A percentile compares a stretch with the other conserved stretches of the same genome.
Evolutionary conservation across 1,140 invertebrate genomes (phyloP).

Genomic region (Diuraphis noxia): DNA sequence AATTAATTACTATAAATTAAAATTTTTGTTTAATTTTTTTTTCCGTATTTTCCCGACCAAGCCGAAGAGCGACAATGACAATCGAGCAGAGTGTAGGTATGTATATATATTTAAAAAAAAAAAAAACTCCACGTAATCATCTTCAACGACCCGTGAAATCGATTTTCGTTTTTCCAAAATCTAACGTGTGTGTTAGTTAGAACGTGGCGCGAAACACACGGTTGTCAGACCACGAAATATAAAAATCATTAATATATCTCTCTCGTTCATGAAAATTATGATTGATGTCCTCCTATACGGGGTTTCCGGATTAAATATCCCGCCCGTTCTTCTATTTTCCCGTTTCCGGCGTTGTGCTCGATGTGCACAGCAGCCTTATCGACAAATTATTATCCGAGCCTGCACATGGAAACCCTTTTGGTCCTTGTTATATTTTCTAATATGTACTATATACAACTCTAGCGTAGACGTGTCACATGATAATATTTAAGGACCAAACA

Average conservation of each 20-base stretch:
- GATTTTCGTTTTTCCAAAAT: slow-evolving; percentile 25
- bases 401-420: not conserved
- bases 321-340: not conserved
- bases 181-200: slow-evolving; percentile 18
- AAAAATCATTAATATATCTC: slow-evolving; percentile 13
- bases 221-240: not conserved
- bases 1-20: slow-evolving; percentile 44
- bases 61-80: slow-evolving; percentile 24
- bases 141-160: slow-evolving; percentile 41
- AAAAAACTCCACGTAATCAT: slow-evolving; percentile 9
- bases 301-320: not conserved
- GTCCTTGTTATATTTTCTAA: not conserved
- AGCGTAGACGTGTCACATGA: not conserved
- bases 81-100: too few relatives aligned
- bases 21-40: slow-evolving; percentile 18
- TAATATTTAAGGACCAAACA: not conserved
- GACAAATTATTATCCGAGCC: not conserved
- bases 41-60: not conserved
- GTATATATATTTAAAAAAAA: not conserved
- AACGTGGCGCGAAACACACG: not conserved
- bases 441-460: not conserved
- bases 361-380: not conserved
- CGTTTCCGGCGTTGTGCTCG: not conserved
- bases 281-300: slow-evolving; percentile 19
- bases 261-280: slow-evolving; percentile 38